These are phyloP conservation scores for Dicyrtomina minuta DNA, from an alignment of 2,888 invertebrate genomes.

Conservation along the genomic window DNA sequence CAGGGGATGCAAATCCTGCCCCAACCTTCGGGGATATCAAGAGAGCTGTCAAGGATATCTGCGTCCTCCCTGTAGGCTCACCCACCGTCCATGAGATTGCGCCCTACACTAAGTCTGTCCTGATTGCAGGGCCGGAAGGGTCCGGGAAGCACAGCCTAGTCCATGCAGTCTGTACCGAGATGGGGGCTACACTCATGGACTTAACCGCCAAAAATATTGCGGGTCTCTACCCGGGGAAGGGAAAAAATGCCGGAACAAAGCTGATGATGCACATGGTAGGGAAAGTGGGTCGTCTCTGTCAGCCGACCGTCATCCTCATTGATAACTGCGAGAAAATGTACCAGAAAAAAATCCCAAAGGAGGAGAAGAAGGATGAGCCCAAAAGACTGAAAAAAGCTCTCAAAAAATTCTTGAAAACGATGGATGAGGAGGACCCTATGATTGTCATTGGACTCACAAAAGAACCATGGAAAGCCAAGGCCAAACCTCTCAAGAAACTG, in stretches of 20 bases:
- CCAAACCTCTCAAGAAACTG: conserved; percentile 68
- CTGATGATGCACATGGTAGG: conserved; percentile 90
- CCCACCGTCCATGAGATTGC: conserved; percentile 42
- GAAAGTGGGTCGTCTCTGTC: conserved; percentile 79
- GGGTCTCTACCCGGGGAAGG: conserved; percentile 84
- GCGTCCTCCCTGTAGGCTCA: conserved; percentile 78
- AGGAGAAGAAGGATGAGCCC: conserved; percentile 82
- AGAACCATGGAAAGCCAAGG: conserved; percentile 68
- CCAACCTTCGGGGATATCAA: conserved; percentile 77
- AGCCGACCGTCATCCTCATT: conserved; percentile 89
- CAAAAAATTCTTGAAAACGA: conserved; percentile 77
- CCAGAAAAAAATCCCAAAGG: conserved; percentile 83
- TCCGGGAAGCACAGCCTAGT: conserved; percentile 86
- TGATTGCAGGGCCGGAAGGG: conserved; percentile 79
- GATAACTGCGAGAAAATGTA: conserved; percentile 85
- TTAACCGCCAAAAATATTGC: conserved; percentile 87
- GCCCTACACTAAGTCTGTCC: conserved; percentile 67
- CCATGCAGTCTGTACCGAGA: conserved; percentile 83
- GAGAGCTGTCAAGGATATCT: conserved; percentile 81
- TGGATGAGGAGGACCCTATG: conserved; percentile 81
- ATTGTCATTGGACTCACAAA: conserved; percentile 78
- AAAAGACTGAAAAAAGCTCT: conserved; percentile 91
- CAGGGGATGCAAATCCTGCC: conserved; percentile 63
- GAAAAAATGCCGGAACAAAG: conserved; percentile 77
- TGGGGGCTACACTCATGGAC: conserved; percentile 87